A percentile compares a stretch with the other conserved stretches of the same genome.
Evolutionary conservation across 2,797 vertebrate species (phyloP).

Genomic region (Okamejei kenojei): DNA sequence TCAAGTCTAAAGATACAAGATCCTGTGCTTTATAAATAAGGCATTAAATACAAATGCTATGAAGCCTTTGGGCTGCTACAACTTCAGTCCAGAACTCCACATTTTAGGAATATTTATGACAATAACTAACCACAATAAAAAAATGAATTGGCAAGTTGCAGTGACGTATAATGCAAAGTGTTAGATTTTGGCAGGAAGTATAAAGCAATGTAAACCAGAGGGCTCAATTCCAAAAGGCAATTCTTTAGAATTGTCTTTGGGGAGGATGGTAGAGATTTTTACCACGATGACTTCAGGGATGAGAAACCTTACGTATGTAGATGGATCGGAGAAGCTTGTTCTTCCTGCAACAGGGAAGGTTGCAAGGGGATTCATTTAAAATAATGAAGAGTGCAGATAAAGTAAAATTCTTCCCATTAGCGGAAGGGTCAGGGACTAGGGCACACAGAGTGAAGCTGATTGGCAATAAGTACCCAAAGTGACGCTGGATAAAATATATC

Average conservation of each 20-base stretch:
- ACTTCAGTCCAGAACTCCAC: no score
- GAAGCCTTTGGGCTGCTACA: no score
- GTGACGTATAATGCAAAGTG: no score
- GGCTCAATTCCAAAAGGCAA: no score
- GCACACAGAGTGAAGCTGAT: background rate
- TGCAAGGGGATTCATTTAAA: background rate
- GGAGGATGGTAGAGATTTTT: background rate
- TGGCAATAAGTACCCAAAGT: no score
- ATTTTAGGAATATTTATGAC: no score
- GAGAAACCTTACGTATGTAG: background rate
- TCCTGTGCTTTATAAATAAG: no score
- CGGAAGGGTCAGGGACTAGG: background rate
- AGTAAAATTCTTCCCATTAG: background rate
- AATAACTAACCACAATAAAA: no score
- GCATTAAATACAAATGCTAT: no score
- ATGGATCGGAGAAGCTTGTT: background rate
- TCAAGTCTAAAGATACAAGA: no score
- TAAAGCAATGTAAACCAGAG: background rate
- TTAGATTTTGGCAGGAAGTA: background rate
- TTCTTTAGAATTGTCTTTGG: background rate
- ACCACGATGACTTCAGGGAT: background rate
- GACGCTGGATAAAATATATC: no score
- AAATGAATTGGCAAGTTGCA: no score
- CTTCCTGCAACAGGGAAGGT: background rate
- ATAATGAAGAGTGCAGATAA: background rate